Conservation (phyloP, 2,113 vertebrate genomes). For the Sander lucioperca region DNA sequence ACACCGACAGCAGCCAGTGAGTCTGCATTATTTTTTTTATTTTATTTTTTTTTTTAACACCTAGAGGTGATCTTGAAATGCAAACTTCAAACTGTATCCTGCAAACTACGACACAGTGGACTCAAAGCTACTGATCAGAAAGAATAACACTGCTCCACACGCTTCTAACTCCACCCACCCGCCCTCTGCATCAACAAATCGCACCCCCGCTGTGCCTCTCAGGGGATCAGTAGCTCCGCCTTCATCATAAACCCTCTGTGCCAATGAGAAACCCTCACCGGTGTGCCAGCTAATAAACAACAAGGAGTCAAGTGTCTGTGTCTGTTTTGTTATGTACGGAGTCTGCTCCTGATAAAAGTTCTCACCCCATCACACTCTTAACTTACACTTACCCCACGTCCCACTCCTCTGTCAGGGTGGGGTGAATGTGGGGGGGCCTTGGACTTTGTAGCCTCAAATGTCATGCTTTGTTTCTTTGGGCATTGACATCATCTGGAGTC, state of each 20-base stretch:
- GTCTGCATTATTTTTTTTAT: neutral
- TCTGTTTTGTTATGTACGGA: constrained; percentile 39
- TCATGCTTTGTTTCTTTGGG: constrained; percentile 68
- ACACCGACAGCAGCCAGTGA: constrained; percentile 93
- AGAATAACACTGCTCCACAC: constrained; percentile 79
- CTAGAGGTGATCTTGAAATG: constrained; percentile 25
- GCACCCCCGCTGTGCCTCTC: constrained; percentile 80
- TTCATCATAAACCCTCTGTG: constrained; percentile 86
- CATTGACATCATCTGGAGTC: constrained; percentile 62
- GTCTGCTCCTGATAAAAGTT: constrained; percentile 46
- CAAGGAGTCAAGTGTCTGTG: constrained; percentile 50
- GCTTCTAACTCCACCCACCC: constrained; percentile 50
- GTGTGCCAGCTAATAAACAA: constrained; percentile 83
- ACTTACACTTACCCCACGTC: constrained; percentile 18
- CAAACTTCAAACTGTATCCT: constrained; percentile 53
- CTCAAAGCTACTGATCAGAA: constrained; percentile 84
- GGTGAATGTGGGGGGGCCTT: constrained; percentile 16
- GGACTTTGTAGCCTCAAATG: constrained; percentile 68
- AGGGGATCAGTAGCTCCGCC: constrained; percentile 90
- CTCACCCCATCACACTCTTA: constrained; percentile 44
- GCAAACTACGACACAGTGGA: constrained; percentile 56
- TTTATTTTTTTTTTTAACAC: constrained; percentile 7
- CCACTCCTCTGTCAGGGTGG: neutral
- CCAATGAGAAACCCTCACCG: constrained; percentile 84
- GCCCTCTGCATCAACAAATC: constrained; percentile 49